These are phyloP conservation scores for Phocides pigmalion DNA, from an alignment of 1,140 invertebrate genomes.

Conservation along the genomic window DNA sequence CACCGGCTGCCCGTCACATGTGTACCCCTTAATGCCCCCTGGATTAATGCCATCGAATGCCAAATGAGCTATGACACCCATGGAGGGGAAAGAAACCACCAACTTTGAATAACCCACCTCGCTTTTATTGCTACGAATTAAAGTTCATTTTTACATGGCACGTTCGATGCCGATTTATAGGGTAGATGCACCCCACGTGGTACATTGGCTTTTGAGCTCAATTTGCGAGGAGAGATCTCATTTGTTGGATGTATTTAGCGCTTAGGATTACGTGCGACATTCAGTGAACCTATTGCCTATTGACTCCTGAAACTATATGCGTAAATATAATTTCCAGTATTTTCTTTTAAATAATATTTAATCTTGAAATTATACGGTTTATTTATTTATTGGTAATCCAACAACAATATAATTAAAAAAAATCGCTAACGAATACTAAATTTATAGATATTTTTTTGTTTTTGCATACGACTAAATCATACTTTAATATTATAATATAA, in stretches of 20 bases:
- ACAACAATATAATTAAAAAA: too few relatives aligned
- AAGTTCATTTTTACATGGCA: conserved; percentile 44
- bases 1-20: conserved; percentile 62
- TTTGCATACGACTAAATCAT: too few relatives aligned
- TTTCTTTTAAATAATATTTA: too few relatives aligned
- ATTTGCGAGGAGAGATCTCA: conserved; percentile 71
- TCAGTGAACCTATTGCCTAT: conserved; percentile 20
- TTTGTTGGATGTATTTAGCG: conserved; percentile 63
- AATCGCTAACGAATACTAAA: too few relatives aligned
- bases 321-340: not conserved
- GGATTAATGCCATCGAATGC: conserved; percentile 78
- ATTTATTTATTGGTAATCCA: too few relatives aligned
- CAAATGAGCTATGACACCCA: conserved; percentile 76
- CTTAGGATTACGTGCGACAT: conserved; percentile 57
- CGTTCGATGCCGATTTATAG: conserved; percentile 34
- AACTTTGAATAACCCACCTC: conserved; percentile 21
- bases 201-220: conserved; percentile 76
- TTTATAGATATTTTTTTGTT: too few relatives aligned
- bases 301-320: conserved; percentile 19
- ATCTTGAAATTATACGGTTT: too few relatives aligned
- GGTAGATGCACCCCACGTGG: conserved; percentile 53
- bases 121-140: conserved; percentile 36
- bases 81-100: conserved; percentile 48
- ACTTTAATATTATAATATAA: too few relatives aligned
- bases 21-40: conserved; percentile 64